Evolutionary conservation across 1,140 invertebrate species (phyloP), one percentile per base, ranked within the genome.

Genomic region (Scylla paramamosain): DNA sequence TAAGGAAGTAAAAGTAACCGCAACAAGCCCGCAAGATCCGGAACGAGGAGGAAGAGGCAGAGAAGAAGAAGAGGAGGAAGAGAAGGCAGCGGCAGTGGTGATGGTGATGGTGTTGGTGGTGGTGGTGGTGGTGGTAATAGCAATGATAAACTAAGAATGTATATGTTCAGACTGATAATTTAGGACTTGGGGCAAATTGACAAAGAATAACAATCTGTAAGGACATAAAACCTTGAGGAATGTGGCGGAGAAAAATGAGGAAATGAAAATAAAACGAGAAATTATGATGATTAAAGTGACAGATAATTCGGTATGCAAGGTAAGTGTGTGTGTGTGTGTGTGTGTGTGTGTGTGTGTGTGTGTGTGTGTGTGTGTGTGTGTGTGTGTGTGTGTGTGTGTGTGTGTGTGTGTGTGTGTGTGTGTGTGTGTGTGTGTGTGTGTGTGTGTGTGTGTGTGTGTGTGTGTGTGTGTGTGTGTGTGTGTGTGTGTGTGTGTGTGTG

Each of bases 381-480:
- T 91, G 89, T 91, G 89, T 91, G 89, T 91, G 89, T 91, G 46
- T 91, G 89, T 91, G 46, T 91, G 89, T 91, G 89, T 28, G 25
- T 91, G 89, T 91, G 46, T 91, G 89, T 91, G 89, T 28, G 25
- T 91, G 89, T 91, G 46, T 91, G 89, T 91, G 46, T 91, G 89
- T 52, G 45, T 91, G 86, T 88, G 86, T 39, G 83, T 84, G 83
- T 28, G 16, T 84, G 83, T 84, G 83, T 84, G 83, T 84, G 28
- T 84, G 83, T 84, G 83, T 84, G 83, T 84, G 83, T 84, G 83
- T 84, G 83, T 84, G 83, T 84, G 83, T 84, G 83, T 84, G 83
- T 88, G 86, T 88, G 86, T 88, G 31, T 88, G 31, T 88, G 86
- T 88, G 14, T 91, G 89, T 91, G 89, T 91, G 89, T 91, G 89